These are phyloP conservation scores for Hartigia nigra DNA, from an alignment of 2,888 invertebrate genomes.

Conservation along the genomic window DNA sequence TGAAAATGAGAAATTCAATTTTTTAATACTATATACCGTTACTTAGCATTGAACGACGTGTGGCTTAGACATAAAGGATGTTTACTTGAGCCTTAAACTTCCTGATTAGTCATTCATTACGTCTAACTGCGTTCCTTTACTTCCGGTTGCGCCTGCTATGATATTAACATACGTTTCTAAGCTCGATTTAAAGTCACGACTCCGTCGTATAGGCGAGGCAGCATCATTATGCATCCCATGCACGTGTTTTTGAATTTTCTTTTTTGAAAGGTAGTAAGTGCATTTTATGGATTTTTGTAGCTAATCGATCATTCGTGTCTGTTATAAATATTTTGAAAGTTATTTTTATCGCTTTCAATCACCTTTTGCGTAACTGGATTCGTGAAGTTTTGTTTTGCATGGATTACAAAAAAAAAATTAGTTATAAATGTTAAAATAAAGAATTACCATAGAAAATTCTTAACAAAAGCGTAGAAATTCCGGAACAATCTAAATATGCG, in stretches of 20 bases:
- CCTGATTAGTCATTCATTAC: constrained; percentile 25
- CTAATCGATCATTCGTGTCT: neutral
- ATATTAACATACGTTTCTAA: constrained; percentile 22
- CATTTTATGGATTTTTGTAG: neutral
- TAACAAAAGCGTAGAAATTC: neutral
- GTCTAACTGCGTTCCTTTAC: constrained; percentile 15
- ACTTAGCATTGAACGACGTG: neutral
- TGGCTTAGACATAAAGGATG: neutral
- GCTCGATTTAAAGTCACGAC: neutral
- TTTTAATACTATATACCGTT: neutral
- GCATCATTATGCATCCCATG: constrained; percentile 39
- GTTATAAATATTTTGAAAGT: neutral
- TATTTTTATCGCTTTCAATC: neutral
- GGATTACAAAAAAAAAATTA: neutral
- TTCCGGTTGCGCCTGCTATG: constrained; percentile 20
- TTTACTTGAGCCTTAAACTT: constrained; percentile 7
- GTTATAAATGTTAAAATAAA: neutral
- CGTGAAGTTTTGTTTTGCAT: neutral
- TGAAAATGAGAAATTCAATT: neutral
- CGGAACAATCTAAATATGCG: neutral
- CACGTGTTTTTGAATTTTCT: constrained; percentile 3
- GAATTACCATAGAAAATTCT: neutral
- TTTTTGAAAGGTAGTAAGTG: neutral
- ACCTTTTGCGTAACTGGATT: neutral
- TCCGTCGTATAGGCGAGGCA: constrained; percentile 19